Conservation (phyloP, 2,797 vertebrate genomes). For the Meda fulgida region DNA sequence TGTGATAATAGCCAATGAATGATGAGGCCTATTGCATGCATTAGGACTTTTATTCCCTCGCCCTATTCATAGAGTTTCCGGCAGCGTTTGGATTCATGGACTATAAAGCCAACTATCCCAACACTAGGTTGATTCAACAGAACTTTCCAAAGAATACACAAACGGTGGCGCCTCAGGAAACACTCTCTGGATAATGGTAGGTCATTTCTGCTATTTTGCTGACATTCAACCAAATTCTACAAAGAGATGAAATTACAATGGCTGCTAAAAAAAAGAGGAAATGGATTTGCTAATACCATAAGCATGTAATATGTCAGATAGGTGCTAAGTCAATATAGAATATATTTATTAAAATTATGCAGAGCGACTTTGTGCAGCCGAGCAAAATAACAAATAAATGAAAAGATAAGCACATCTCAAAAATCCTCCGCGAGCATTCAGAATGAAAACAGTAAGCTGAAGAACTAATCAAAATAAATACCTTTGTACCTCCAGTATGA, state of each 20-base stretch:
- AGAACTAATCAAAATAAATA: constrained; percentile 26
- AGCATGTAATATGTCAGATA: constrained; percentile 23
- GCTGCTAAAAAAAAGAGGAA: constrained; percentile 24
- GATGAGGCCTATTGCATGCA: constrained; percentile 48
- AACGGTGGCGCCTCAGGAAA: constrained; percentile 16
- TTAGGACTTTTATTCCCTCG: constrained; percentile 35
- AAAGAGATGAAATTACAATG: constrained; percentile 36
- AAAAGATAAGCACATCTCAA: constrained; percentile 13
- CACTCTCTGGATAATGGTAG: constrained; percentile 52
- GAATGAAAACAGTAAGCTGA: neutral
- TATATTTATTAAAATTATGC: constrained; percentile 13
- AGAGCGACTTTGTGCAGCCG: neutral
- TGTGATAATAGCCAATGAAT: constrained; percentile 43
- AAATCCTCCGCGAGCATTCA: neutral
- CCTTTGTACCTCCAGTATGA: constrained; percentile 20
- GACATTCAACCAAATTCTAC: constrained; percentile 37
- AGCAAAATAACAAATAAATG: constrained; percentile 32
- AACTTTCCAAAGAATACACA: constrained; percentile 40
- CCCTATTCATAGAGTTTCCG: constrained; percentile 9
- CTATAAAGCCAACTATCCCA: constrained; percentile 46
- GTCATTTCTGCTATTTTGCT: constrained; percentile 37
- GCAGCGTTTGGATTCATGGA: constrained; percentile 5
- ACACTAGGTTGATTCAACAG: constrained; percentile 28
- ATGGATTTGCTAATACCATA: constrained; percentile 6
- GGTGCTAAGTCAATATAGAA: constrained; percentile 6